Conservation (phyloP, 2,888 invertebrate genomes). For the Ceratothoa steindachneri region DNA sequence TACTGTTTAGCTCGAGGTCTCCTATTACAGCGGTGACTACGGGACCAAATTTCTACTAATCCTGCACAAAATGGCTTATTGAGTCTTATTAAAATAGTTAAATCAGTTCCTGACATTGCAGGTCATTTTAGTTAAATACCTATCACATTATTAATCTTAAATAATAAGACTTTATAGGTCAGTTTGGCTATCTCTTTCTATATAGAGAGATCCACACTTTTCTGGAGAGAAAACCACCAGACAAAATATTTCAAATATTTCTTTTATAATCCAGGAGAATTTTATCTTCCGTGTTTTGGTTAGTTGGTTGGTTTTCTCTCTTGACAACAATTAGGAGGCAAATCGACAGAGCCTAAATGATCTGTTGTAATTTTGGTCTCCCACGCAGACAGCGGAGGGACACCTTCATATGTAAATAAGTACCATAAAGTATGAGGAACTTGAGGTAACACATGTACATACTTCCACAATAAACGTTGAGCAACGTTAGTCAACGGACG, state of each 20-base stretch:
- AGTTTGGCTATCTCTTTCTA: not conserved
- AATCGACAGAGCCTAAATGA: not conserved
- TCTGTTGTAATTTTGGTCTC: not conserved
- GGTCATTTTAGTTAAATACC: not conserved
- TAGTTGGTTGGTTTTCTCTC: not conserved
- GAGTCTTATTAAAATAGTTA: not conserved
- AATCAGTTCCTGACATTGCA: not conserved
- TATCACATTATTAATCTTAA: too few relatives aligned
- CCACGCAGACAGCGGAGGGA: not conserved
- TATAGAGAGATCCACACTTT: not conserved
- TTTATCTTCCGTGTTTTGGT: too few relatives aligned
- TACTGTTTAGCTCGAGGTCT: slow-evolving; percentile 27
- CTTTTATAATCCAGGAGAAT: too few relatives aligned
- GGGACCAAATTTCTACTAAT: not conserved
- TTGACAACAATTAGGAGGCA: not conserved
- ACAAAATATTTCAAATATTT: too few relatives aligned
- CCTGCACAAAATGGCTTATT: not conserved
- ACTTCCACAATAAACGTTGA: not conserved
- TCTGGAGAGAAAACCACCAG: not conserved
- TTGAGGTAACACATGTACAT: not conserved
- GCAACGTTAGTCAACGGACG: not conserved
- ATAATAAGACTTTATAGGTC: not conserved
- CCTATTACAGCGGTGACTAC: not conserved
- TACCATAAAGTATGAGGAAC: not conserved
- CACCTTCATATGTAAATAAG: not conserved